phyloP scores from a whole-genome alignment of 2,888 invertebrate species.

The Lasioglossum pauxillum region DNA sequence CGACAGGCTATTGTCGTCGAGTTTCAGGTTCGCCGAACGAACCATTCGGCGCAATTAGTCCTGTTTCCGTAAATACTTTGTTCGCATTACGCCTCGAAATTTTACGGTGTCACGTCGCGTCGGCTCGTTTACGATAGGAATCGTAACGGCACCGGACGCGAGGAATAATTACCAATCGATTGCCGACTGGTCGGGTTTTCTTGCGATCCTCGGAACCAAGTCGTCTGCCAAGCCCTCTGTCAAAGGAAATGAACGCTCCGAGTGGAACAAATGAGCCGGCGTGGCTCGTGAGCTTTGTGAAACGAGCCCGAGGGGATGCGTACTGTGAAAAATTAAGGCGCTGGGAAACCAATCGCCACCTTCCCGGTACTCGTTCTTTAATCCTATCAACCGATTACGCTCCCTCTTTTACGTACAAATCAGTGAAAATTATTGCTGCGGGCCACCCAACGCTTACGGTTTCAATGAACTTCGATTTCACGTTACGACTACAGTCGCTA shows the following conservation, averaged over 20 bases:
- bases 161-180: conserved; percentile 50
- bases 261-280: conserved; percentile 21
- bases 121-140: background rate
- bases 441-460: background rate
- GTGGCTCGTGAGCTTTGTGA: background rate
- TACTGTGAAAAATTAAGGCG: conserved; percentile 4
- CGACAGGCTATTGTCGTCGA: background rate
- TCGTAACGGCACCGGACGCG: conserved; percentile 35
- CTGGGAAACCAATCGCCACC: background rate
- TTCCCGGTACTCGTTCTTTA: background rate
- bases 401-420: background rate
- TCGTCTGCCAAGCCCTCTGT: background rate
- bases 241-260: conserved; percentile 32
- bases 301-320: background rate
- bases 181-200: conserved; percentile 22
- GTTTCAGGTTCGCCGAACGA: background rate
- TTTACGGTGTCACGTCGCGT: background rate
- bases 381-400: background rate
- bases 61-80: background rate
- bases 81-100: background rate
- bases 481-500: no score
- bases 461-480: no score
- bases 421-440: background rate
- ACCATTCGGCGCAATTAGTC: background rate
- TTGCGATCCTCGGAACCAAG: background rate